Evolutionary conservation across 2,797 vertebrate species (phyloP), one percentile per base, ranked within the genome.

Genomic region (Halcyon badia): DNA sequence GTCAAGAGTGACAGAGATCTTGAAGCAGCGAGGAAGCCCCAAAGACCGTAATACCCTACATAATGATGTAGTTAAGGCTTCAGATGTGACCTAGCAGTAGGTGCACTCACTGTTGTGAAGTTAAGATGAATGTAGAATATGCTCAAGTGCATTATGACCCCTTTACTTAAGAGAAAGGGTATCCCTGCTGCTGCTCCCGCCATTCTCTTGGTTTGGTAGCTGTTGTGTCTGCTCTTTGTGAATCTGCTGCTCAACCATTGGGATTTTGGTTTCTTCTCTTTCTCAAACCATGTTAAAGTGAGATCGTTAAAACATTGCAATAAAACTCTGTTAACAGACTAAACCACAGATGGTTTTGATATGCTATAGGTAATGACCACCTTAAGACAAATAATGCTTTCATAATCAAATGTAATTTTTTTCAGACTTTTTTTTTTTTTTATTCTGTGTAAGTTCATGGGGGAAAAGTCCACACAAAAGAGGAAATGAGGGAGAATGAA

Each of bases 401-500:
- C 24, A 82, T 68, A 94, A 89, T 42, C 1, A 7, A 78, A 48
- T 68, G 48, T 73, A 8, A 7, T 11, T 49, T 39, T 87, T 48
- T 57, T 3, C 30, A 22, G 7, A 5, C 17, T 54, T 28, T 18
- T 52, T 46, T 48, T 20, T 3, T 64, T 87, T 82, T 83, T 89
- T 31, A 37, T 81, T 66, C 60, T 39, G 7, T 77, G 35, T 87
- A 56, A 88, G 37, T 73, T 83, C 46, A 30, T 1, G 5, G 65
- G 41, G 64, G 61, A 11, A 28, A 60, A 90, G 79, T 86, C 62
- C 89, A 73, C 66, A 62, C 54, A 87, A 89, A 96, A 97, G 93
- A 95, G 96, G 94, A 95, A 97, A 86, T 91, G 83, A 95, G 81
- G 62, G 87, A 89, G 83, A 91, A 76, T 71, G 93, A 93, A 90